Conservation (phyloP, 2,888 invertebrate genomes). For the Ornithoptera priamus region DNA sequence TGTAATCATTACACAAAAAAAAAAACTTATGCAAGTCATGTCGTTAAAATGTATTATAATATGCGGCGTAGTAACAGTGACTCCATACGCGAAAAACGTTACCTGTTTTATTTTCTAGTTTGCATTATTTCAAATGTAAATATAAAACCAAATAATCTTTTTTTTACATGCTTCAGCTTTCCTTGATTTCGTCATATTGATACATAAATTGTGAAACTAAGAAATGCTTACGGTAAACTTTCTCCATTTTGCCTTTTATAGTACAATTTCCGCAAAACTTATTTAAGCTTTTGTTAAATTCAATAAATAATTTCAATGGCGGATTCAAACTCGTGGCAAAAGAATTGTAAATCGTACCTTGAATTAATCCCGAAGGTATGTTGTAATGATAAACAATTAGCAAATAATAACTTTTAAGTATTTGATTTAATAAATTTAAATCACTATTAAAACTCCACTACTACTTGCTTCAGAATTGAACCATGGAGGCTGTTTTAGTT, state of each 20-base stretch:
- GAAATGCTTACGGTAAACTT: conserved; percentile 1
- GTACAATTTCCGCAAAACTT: no score
- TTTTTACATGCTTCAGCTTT: background rate
- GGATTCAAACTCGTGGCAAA: no score
- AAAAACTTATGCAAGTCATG: background rate
- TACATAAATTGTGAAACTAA: conserved; percentile 8
- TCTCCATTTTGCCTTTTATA: no score
- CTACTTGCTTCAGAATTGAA: no score
- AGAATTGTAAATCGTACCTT: background rate
- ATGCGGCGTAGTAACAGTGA: background rate
- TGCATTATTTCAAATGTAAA: conserved; percentile 4
- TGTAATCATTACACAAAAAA: conserved; percentile 14
- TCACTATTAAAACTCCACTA: no score
- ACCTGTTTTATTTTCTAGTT: background rate
- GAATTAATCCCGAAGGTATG: background rate
- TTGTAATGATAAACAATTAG: background rate
- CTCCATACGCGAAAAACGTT: background rate
- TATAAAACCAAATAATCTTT: conserved; percentile 2
- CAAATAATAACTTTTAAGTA: no score
- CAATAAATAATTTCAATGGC: background rate
- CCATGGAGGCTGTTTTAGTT: no score
- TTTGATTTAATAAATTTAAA: no score
- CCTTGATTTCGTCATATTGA: background rate
- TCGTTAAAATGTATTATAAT: conserved; percentile 23
- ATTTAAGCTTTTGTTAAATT: background rate